Evolutionary conservation across 2,113 vertebrate species (phyloP), one percentile per base, ranked within the genome.

Genomic region (Probosciger aterrimus): DNA sequence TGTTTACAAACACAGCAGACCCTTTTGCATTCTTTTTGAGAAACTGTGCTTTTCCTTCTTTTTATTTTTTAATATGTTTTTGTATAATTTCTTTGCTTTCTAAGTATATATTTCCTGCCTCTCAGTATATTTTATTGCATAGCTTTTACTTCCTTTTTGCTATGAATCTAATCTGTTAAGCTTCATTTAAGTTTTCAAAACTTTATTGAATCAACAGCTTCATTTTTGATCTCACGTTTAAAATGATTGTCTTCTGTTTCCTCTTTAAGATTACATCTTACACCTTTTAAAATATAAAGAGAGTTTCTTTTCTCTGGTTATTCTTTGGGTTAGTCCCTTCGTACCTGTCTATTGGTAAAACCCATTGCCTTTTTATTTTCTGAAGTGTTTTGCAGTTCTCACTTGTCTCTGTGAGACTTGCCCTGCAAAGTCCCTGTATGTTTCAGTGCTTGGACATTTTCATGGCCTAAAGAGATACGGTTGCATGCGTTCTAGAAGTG

Each of bases 381-480:
- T 8, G 3, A 24, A 16, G 27, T 19, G 35, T 44, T 84, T 37
- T 59, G 37, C 37, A 9, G 35, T 24, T 71, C 43, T 49, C 27
- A 2, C 49, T 43, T 57, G 41, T 68, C n/a, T n/a, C 55, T 25
- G 30, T 11, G 69, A 82, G 44, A 28, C 69, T 44, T 17, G 47
- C 31, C 3, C n/a, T 47, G n/a, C 39, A 4, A 25, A 15, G 31
- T 64, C 14, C 22, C 14, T 23, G 2, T 6, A 1, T 2, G 0
- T 18, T 10, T 44, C 31, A 6, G 37, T 6, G 22, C 37, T n/a
- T 18, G 10, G 17, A 60, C 35, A 0, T 39, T 46, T 46, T 41
- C 47, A 5, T 25, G n/a, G 30, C 19, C 27, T 5, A 9, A 20
- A 16, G 46, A 63, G 63, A 17, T 30, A 4, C 0, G 5, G 25